Base-by-base conservation (phyloP, 1,140 invertebrate species). In the Hydropsyche tenuis region DNA sequence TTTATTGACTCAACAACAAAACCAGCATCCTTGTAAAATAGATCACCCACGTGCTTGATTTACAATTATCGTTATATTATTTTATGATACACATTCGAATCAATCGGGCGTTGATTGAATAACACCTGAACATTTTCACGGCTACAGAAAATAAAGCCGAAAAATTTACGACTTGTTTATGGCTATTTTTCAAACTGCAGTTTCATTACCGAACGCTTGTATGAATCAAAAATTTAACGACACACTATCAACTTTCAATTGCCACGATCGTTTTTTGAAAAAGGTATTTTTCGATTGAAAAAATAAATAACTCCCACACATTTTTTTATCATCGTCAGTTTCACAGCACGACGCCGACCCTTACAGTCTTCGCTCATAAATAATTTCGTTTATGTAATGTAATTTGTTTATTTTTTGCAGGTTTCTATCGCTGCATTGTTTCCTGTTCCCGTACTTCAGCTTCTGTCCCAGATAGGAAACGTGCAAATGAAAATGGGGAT, bases 341-440 rank as follows among this genome's bases (percentile, higher is more conserved):
- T 16, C 45, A n/a, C 46, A 16, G 43, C 65, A 51, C 37, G 14
- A 46, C 22, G 18, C 64, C 43, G 25, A 66, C 62, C 18, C 7
- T 6, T 56, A 25, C 37, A 12, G 42, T 25, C 20, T 42, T 12
- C 18, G 25, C 37, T 27, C 63, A 51, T n/a, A 25, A n/a, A n/a
- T n/a, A n/a, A n/a, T n/a, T 14, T 25, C 14, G 22, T 16, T 5
- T 25, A 23, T 5, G 14, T 5, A 63, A 7, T 22, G 7, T 53
- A 22, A 64, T 30, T 56, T 73, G 78, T 75, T 79, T 75, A 79
- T 79, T 82, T 85, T 85, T 90, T 90, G 56, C 89, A 92, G 94
- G 83, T 95, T 96, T 84, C 88, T 92, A 77, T 95, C 93, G 56
- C 87, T 96, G 77, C 94, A 96, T 81, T 96, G 94, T 83, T 91